A percentile compares a stretch with the other conserved stretches of the same genome.
These are phyloP conservation scores for Psococerastis gibbosa DNA, from an alignment of 2,888 invertebrate genomes.

Conservation along the genomic window DNA sequence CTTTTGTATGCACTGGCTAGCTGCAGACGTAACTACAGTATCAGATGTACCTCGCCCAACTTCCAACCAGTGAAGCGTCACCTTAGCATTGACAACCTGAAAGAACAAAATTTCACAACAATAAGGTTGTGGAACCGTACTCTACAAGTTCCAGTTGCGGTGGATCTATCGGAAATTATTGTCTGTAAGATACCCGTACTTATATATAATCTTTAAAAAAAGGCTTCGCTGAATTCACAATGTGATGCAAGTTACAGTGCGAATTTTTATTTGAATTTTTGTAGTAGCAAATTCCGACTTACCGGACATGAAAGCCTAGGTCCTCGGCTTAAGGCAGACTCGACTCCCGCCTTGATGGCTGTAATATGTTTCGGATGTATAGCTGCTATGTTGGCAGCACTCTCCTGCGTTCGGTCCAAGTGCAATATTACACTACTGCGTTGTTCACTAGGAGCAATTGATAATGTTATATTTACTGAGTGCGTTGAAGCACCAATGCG, in stretches of 20 bases:
- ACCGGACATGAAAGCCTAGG: slow-evolving; percentile 74
- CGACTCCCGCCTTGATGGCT: slow-evolving; percentile 52
- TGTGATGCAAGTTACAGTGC: too few relatives aligned
- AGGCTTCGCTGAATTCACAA: too few relatives aligned
- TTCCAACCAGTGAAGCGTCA: slow-evolving; percentile 56
- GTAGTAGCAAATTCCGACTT: too few relatives aligned
- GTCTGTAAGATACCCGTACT: too few relatives aligned
- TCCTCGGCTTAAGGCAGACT: slow-evolving; percentile 52
- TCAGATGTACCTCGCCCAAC: slow-evolving; percentile 57
- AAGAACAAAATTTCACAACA: too few relatives aligned
- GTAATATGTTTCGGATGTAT: slow-evolving; percentile 44
- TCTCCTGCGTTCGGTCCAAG: slow-evolving; percentile 46
- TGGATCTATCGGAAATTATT: too few relatives aligned
- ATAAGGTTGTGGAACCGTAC: too few relatives aligned
- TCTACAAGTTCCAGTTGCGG: too few relatives aligned
- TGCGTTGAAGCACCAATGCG: slow-evolving; percentile 38
- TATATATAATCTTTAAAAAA: too few relatives aligned
- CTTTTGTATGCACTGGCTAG: slow-evolving; percentile 64
- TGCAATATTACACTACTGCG: slow-evolving; percentile 26
- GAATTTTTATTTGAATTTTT: too few relatives aligned
- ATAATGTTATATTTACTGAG: slow-evolving; percentile 38
- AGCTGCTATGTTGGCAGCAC: slow-evolving; percentile 42
- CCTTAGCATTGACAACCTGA: slow-evolving; percentile 49
- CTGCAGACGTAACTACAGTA: slow-evolving; percentile 60
- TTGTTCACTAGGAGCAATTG: slow-evolving; percentile 31